Evolutionary conservation across 2,888 invertebrate genomes (phyloP).

Genomic region (Orchesella flavescens): DNA sequence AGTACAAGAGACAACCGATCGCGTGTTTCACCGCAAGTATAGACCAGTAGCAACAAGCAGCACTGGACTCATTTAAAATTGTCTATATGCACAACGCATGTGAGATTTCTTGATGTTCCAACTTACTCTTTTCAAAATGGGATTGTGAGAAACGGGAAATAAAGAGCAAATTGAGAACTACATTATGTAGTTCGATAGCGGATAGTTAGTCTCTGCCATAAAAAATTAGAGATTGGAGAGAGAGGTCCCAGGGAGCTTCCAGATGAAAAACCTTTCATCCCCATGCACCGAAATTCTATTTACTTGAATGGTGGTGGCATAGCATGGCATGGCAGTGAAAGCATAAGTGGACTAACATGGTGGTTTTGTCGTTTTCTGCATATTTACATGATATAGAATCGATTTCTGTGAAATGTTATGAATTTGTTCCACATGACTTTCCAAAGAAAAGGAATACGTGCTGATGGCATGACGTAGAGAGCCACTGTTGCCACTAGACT

Average conservation of each 20-base stretch:
- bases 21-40: too few relatives aligned
- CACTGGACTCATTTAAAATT: too few relatives aligned
- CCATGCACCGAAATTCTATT: background rate
- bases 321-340: background rate
- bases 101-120: too few relatives aligned
- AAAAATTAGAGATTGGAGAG: background rate
- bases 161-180: too few relatives aligned
- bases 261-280: constrained; percentile 23
- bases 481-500: background rate
- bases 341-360: background rate
- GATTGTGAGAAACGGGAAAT: too few relatives aligned
- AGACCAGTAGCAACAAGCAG: too few relatives aligned
- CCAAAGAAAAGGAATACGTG: constrained; percentile 58
- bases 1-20: too few relatives aligned
- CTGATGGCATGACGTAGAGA: background rate
- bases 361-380: background rate
- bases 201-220: background rate
- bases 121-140: too few relatives aligned
- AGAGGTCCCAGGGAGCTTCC: background rate
- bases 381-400: constrained; percentile 44
- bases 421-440: constrained; percentile 70
- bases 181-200: background rate
- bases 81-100: too few relatives aligned
- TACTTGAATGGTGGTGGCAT: constrained; percentile 1
- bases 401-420: constrained; percentile 69